Evolutionary conservation across 2,797 vertebrate species (phyloP).

Genomic region (Hylomyscus alleni): DNA sequence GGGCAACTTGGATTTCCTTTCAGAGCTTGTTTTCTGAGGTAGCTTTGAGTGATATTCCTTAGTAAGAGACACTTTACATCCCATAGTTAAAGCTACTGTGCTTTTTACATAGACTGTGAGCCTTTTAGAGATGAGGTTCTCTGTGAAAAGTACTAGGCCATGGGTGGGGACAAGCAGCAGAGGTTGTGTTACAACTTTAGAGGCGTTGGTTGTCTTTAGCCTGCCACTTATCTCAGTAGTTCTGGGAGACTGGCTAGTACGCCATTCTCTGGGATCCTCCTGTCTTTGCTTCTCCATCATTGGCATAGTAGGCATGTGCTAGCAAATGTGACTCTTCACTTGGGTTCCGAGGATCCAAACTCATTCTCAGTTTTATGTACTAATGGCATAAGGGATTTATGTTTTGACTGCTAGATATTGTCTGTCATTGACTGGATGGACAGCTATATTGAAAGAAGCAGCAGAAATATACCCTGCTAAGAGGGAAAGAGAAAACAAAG

Average conservation of each 20-base stretch:
- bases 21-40: fast-evolving
- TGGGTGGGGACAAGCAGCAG: not conserved
- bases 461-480: conserved; percentile 86
- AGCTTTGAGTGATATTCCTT: not conserved
- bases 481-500: conserved; percentile 85
- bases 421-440: conserved; percentile 70
- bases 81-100: not conserved
- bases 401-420: conserved; percentile 56
- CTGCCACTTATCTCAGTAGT: not conserved
- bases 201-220: not conserved
- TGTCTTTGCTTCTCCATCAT: too few relatives aligned
- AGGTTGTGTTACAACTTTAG: not conserved
- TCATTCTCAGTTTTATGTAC: not conserved
- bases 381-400: not conserved
- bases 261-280: not conserved
- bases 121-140: not conserved
- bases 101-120: not conserved
- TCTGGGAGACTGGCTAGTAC: not conserved
- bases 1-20: not conserved
- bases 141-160: not conserved
- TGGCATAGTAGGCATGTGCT: too few relatives aligned
- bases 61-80: not conserved
- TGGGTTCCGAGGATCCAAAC: not conserved
- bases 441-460: conserved; percentile 82
- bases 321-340: too few relatives aligned